phyloP scores from a whole-genome alignment of 37 sponge, comb jelly and placozoan genomes.

The Chondrosia reniformis region DNA sequence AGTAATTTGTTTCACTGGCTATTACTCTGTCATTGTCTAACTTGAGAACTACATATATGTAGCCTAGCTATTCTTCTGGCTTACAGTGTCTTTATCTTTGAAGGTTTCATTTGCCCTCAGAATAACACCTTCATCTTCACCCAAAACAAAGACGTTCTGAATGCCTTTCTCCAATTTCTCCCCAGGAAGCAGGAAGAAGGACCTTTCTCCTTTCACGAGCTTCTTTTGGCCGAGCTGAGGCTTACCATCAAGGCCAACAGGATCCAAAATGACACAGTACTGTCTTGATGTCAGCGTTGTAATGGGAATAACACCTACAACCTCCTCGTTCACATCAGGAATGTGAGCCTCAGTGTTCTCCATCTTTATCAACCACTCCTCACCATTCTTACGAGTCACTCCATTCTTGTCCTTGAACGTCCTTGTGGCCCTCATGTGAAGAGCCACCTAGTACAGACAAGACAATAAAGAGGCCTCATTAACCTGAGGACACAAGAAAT shows the following conservation, averaged over 20 bases:
- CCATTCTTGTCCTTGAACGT: slow-evolving; percentile 87
- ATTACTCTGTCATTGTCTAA: background rate
- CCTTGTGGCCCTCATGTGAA: slow-evolving; percentile 91
- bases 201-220: slow-evolving; percentile 97
- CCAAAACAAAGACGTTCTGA: slow-evolving; percentile 93
- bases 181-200: slow-evolving; percentile 97
- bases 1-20: no score
- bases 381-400: slow-evolving; percentile 90
- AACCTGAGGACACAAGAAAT: background rate
- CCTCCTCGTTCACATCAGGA: slow-evolving; percentile 98
- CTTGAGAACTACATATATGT: slow-evolving; percentile 1
- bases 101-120: slow-evolving; percentile 82
- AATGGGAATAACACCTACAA: slow-evolving; percentile 84
- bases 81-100: slow-evolving; percentile 73
- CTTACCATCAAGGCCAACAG: slow-evolving; percentile 90
- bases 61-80: background rate
- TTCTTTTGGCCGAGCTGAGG: slow-evolving; percentile 98
- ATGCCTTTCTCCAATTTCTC: slow-evolving; percentile 95
- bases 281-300: slow-evolving; percentile 96
- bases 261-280: slow-evolving; percentile 98
- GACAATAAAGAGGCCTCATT: background rate
- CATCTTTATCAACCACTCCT: slow-evolving; percentile 98
- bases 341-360: slow-evolving; percentile 99
- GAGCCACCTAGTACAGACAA: slow-evolving; percentile 67
- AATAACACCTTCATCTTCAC: slow-evolving; percentile 98